Evolutionary conservation across 2,113 vertebrate genomes (phyloP), one percentile per base, ranked within the genome.

Genomic region (Felis chaus): DNA sequence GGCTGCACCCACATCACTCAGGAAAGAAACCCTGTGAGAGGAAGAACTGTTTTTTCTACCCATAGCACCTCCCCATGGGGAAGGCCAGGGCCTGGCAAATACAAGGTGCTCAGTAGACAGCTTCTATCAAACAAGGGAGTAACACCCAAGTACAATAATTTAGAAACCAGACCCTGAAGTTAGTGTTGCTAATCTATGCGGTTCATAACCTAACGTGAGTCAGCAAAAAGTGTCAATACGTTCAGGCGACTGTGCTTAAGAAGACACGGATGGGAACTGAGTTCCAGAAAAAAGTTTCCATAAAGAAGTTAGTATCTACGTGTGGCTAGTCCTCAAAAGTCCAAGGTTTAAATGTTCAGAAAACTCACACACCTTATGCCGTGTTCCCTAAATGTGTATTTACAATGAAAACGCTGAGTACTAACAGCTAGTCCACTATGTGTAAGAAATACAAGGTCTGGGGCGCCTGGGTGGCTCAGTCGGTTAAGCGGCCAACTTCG

Each of bases 101-200:
- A 29, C 33, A 7, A 78, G 87, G 45, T 14, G 25, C 31, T 0
- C 0, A 27, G n/a, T 4, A 7, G 25, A 8, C 11, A 8, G 0
- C 15, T 7, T 2, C 55, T 8, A 27, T 29, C 55, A 14, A 21
- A 1, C 11, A 11, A 36, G 53, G 66, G 7, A 8, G 41, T 0
- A 36, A 71, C 1, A 7, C 19, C 7, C 15, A 4, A 73, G 61
- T 12, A 6, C 61, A 27, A 45, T 25, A 16, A 39, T 11, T 4
- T 1, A 11, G 57, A 23, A n/a, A 18, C 3, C 0, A 10, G 13
- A 33, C 11, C 15, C 15, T 4, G 53, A 1, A 3, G 12, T 33
- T 5, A 39, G 4, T 2, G 1, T 13, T 13, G 41, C 66, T 1
- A 15, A 2, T 8, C 53, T 33, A 41, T 55, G 36, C 9, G 21